phyloP scores from a whole-genome alignment of 2,797 vertebrate species.

The Eremophila alpestris region DNA sequence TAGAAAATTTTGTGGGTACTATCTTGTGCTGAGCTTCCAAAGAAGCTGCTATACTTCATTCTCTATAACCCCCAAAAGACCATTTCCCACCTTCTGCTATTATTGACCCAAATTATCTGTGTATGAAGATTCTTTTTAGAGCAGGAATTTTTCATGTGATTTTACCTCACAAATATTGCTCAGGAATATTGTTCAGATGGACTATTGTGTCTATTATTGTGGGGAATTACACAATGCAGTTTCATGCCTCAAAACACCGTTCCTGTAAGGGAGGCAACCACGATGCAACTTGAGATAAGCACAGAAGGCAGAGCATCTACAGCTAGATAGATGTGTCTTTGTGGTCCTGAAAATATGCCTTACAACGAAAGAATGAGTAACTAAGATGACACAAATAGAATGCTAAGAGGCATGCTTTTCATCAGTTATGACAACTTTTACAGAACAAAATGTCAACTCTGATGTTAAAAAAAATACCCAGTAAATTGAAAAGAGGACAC shows the following conservation, averaged over 20 bases:
- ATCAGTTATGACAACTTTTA: not conserved
- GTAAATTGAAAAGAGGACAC: not conserved
- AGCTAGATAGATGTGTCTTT: not conserved
- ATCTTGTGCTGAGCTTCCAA: not conserved
- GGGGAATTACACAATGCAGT: not conserved
- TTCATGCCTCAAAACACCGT: not conserved
- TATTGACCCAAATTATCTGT: not conserved
- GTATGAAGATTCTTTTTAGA: not conserved
- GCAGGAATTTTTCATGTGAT: not conserved
- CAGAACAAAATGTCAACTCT: not conserved
- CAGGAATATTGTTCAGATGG: not conserved
- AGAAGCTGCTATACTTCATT: not conserved
- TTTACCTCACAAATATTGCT: not conserved
- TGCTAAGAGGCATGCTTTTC: not conserved
- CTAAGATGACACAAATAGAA: not conserved
- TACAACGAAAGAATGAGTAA: not conserved
- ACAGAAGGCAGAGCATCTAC: not conserved
- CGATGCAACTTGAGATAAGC: not conserved
- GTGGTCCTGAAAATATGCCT: not conserved
- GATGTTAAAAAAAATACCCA: not conserved
- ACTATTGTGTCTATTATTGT: not conserved
- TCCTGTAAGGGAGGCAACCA: not conserved
- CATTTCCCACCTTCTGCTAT: not conserved
- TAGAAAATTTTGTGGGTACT: not conserved
- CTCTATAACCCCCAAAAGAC: not conserved